phyloP scores from a whole-genome alignment of 2,888 invertebrate species.

The Kryphioiulus occultus region DNA sequence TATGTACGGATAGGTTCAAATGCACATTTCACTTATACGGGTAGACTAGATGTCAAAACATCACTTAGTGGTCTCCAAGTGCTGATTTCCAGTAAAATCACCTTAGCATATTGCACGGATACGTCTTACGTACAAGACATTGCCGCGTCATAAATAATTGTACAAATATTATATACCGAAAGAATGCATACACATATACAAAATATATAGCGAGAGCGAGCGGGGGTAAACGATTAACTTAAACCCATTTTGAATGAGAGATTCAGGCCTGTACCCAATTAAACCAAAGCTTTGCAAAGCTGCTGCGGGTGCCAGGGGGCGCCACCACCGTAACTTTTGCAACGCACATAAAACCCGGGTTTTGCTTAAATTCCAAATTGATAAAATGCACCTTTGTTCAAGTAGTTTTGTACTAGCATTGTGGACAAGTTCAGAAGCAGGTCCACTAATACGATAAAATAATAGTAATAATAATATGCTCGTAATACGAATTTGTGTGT shows the following conservation, averaged over 20 bases:
- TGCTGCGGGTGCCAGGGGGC: background rate
- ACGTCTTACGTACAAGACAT: background rate
- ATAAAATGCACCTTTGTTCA: background rate
- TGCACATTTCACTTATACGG: background rate
- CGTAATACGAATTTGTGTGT: background rate
- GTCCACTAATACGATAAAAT: background rate
- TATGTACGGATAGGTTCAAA: too few relatives aligned
- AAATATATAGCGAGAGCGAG: background rate
- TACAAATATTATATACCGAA: conserved; percentile 17
- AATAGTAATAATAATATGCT: background rate
- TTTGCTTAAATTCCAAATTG: too few relatives aligned
- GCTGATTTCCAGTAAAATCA: background rate
- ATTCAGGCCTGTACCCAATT: background rate
- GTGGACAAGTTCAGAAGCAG: background rate
- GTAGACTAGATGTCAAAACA: conserved; percentile 20
- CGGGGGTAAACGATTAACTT: background rate
- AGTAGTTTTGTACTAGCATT: background rate
- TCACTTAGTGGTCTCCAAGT: background rate
- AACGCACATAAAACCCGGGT: too few relatives aligned
- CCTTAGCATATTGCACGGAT: background rate
- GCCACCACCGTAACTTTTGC: background rate
- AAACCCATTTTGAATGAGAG: background rate
- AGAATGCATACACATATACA: conserved; percentile 24
- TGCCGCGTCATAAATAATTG: background rate
- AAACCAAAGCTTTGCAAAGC: background rate